Conservation (phyloP, 1,140 invertebrate species). For the Drosophila bipectinata region DNA sequence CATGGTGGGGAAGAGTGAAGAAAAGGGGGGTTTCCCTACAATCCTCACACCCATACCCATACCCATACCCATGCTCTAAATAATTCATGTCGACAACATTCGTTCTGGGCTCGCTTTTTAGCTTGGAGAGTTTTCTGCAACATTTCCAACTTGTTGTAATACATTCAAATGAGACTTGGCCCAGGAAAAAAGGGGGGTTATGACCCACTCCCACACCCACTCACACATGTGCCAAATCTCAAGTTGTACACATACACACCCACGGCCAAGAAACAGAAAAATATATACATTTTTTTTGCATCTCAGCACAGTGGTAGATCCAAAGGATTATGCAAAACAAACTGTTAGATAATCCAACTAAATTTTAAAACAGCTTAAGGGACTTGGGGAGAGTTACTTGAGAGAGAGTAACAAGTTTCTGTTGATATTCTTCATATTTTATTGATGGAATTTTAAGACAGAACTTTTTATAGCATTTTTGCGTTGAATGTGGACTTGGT, state of each 20-base stretch:
- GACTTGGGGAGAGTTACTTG: background rate
- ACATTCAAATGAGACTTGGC: conserved; percentile 70
- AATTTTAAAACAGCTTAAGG: background rate
- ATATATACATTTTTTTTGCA: conserved; percentile 8
- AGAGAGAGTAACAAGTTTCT: background rate
- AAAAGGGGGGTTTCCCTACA: conserved; percentile 5
- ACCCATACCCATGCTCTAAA: conserved; percentile 54
- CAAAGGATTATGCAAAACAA: background rate
- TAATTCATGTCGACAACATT: conserved; percentile 73
- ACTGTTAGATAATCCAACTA: conserved; percentile 1
- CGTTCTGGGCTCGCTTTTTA: conserved; percentile 57
- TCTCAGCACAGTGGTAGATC: conserved; percentile 33
- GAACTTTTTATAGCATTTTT: background rate
- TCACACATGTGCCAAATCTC: conserved; percentile 48
- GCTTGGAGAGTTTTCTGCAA: conserved; percentile 33
- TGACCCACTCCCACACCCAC: background rate
- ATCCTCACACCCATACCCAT: conserved; percentile 18
- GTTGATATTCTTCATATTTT: background rate
- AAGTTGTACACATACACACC: conserved; percentile 38
- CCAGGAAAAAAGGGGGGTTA: conserved; percentile 10
- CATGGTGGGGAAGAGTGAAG: background rate
- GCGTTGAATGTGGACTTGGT: background rate
- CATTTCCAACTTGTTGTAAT: conserved; percentile 69
- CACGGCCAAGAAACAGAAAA: background rate
- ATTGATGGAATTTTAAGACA: background rate